Evolutionary conservation across 2,797 vertebrate genomes (phyloP), one percentile per base, ranked within the genome.

Genomic region (Cossypha caffra): DNA sequence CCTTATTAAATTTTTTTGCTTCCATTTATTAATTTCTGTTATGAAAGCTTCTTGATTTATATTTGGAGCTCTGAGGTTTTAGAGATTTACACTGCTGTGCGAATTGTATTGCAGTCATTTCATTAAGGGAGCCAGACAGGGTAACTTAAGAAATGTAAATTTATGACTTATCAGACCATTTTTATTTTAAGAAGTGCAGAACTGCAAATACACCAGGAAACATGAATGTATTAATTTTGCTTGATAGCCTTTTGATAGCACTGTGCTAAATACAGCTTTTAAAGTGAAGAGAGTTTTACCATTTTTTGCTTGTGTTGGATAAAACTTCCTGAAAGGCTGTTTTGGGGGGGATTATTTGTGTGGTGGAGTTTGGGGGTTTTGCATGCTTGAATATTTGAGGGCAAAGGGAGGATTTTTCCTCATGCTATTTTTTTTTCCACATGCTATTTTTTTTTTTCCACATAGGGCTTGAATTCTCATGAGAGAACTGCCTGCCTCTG

Each of bases 171-270:
- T 69, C 88, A 80, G 51, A 69, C 62, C 47, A 35, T 83, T 90
- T 91, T 91, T 88, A 77, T 86, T 96, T 94, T 86, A 4, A 69
- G 62, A 96, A 78, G 37, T 78, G 62, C 79, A 93, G 54, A 95
- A 90, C 40, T 72, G 66, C 58, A 90, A 84, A 72, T 83, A 66
- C 43, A 38, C 26, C 35, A 79, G 64, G 83, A 93, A 94, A 72
- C 0, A 1, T 10, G 55, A 51, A 78, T 86, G 31, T 61, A 62
- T 90, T 92, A 75, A 66, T 86, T 81, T 75, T 91, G 64, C 69
- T 72, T 62, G 25, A 45, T 68, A 86, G 58, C 35, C 26, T 73
- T 86, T 86, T 84, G 48, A 45, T 75, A 76, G 33, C 14, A 52
- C 24, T 59, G 1, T 33, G 55, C 59, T 75, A 61, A 83, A 83